Base-by-base conservation (phyloP, 1,140 invertebrate genomes). In the Drosophila carrolli region DNA sequence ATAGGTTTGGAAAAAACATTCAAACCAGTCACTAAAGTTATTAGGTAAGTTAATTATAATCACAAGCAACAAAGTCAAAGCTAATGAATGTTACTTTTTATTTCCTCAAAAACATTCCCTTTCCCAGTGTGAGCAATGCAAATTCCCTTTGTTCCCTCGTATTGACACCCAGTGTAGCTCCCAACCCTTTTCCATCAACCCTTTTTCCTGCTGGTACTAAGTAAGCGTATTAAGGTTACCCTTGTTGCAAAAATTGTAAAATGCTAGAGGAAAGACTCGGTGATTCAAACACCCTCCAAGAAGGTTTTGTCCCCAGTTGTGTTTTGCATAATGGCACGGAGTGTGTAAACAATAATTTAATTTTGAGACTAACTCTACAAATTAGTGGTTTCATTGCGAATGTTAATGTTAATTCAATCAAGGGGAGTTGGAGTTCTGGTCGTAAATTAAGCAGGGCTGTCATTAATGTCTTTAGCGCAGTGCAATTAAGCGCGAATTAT, bases 261-360 rank as follows among this genome's bases (percentile, higher is more conserved):
- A 55, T 60, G 41, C 46, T 65, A 67, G 53, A 44, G 9, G 4
- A 38, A 51, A 51, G 16, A n/a, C 23, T 19, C 16, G 29, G 11
- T 2, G 11, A 27, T n/a, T 10, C 6, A 47, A 14, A 8, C 23
- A 43, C 16, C 23, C 40, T 38, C 23, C 4, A 37, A 8, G 37
- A 10, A 37, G 2, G 10, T 3, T 2, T 8, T 9, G 1, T 37
- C 9, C 37, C 2, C 8, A 10, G 27, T 16, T 14, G 13, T 14
- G 40, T 47, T 58, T 78, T 72, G 56, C 43, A 65, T 60, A 68
- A 44, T n/a, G 59, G 27, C 44, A 37, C 35, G 8, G 62, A 65
- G 62, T 75, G 66, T 75, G 76, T 83, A 89, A 89, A 80, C 84
- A 88, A 77, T 88, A 88, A 89, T 89, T 83, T 59, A 74, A 88